Evolutionary conservation across 2,888 invertebrate species (phyloP).

Genomic region (Hemaris fuciformis): DNA sequence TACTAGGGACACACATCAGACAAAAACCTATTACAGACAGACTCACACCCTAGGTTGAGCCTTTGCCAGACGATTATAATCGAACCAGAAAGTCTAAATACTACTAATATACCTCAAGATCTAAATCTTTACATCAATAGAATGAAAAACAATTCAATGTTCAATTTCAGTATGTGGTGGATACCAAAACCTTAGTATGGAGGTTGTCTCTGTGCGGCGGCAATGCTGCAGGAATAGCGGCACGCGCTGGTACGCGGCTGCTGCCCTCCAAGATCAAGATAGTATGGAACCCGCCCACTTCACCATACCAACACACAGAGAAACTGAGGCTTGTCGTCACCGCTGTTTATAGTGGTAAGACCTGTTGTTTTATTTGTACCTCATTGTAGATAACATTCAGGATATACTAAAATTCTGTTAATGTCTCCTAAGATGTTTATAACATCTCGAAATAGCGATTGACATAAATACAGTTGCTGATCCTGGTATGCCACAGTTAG

Average conservation of each 20-base stretch:
- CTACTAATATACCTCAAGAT: too few relatives aligned
- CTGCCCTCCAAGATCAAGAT: constrained; percentile 80
- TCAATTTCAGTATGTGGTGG: constrained; percentile 64
- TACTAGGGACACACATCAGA: too few relatives aligned
- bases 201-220: constrained; percentile 80
- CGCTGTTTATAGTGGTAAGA: constrained; percentile 73
- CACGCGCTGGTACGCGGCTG: constrained; percentile 68
- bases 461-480: constrained; percentile 2
- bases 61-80: too few relatives aligned
- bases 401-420: too few relatives aligned
- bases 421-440: too few relatives aligned
- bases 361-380: not conserved
- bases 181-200: constrained; percentile 76
- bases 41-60: too few relatives aligned
- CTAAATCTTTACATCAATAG: too few relatives aligned
- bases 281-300: constrained; percentile 77
- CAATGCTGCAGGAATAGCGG: constrained; percentile 76
- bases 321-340: constrained; percentile 72
- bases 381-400: not conserved
- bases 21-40: too few relatives aligned
- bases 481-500: too few relatives aligned
- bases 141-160: constrained; percentile 5
- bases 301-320: constrained; percentile 72
- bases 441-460: constrained; percentile 12
- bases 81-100: too few relatives aligned